Evolutionary conservation across 2,888 invertebrate genomes (phyloP).

Genomic region (Pasiphila rectangulata): DNA sequence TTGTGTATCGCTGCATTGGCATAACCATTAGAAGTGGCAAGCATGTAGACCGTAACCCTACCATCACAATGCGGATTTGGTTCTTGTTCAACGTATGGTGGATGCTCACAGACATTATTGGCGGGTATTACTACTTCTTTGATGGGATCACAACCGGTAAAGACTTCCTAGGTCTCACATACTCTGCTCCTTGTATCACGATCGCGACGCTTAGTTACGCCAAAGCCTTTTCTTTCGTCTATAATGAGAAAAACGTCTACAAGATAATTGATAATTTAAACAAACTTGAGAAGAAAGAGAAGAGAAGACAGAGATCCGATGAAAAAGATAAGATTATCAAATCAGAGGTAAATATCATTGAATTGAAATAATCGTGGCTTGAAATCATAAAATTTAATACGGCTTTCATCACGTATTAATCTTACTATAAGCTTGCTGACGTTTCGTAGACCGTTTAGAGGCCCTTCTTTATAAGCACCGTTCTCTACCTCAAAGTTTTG

Average conservation of each 20-base stretch:
- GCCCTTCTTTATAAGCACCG: no score
- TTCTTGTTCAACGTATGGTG: neutral
- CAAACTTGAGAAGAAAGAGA: neutral
- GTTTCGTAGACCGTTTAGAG: no score
- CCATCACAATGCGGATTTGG: neutral
- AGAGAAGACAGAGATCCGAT: neutral
- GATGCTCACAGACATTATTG: neutral
- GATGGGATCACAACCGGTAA: neutral
- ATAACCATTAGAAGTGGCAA: neutral
- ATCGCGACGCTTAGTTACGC: neutral
- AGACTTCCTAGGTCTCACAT: neutral
- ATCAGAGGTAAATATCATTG: no score
- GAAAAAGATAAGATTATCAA: neutral
- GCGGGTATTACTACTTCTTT: neutral
- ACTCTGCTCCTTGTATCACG: neutral
- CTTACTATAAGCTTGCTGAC: no score
- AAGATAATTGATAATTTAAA: neutral
- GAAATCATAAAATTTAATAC: no score
- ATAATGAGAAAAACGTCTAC: neutral
- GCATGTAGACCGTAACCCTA: neutral
- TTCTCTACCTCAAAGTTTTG: no score
- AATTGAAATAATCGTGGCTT: no score
- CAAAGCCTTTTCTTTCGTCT: neutral
- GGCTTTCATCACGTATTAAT: no score
- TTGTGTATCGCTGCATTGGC: neutral